Base-by-base conservation (phyloP, 2,113 vertebrate species). In the Natator depressus region DNA sequence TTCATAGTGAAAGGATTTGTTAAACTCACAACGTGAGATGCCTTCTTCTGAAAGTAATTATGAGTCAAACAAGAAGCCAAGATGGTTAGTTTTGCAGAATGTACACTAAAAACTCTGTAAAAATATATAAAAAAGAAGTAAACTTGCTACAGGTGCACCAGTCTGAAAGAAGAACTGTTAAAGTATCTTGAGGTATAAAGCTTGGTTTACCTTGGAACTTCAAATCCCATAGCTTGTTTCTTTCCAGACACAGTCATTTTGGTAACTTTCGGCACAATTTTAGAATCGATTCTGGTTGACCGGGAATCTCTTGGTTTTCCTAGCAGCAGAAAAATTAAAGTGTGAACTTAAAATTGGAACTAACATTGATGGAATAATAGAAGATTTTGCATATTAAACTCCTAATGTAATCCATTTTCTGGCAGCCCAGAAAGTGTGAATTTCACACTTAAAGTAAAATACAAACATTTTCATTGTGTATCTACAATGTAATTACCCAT, bases 221-320 rank as follows among this genome's bases (percentile, higher is more conserved):
- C 99, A 97, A 99, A 99, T 97, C 99, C 99, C 99, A 99, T 99
- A 90, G 99, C 99, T 69, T 99, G 99, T 98, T 99, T 99, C 98
- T 99, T 99, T 96, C 99, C 99, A 92, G 99, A 99, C 69, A 99
- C 98, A 17, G 99, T 99, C 99, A 99, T 99, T 96, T 99, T 99
- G 93, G 99, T 98, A 98, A 99, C 98, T 98, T 99, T 99, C 83
- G 99, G 99, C 82, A 99, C 98, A 96, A 99, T 98, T 94, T 99
- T 99, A 87, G 98, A 98, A 92, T 99, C 99, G 97, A 98, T 96
- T 97, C 98, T 98, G 94, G 96, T 96, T 92, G 98, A 97, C 86
- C 98, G 97, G 51, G 84, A 97, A 91, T 99, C 99, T 93, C 98
- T 93, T 97, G 97, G 97, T 99, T 99, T 99, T 97, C 98, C 99